Conservation (phyloP, 2,888 invertebrate species). For the Yponomeuta sedellus region DNA sequence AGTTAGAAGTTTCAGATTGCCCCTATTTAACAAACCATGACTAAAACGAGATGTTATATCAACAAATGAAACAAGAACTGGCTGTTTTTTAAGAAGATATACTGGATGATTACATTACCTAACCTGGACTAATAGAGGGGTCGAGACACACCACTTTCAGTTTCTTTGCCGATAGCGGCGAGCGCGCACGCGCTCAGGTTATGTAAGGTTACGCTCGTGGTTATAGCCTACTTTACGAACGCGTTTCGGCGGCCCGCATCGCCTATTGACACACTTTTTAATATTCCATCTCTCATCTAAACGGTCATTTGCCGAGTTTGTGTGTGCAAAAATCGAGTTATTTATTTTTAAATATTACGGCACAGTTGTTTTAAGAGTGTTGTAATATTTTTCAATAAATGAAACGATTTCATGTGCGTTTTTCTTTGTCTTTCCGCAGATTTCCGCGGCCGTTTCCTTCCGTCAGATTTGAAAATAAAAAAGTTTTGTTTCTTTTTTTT, state of each 20-base stretch:
- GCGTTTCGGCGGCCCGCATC: conserved; percentile 49
- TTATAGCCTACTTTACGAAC: conserved; percentile 19
- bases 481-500: conserved; percentile 15
- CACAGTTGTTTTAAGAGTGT: neutral
- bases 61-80: neutral
- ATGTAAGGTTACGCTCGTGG: conserved; percentile 30
- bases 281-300: conserved; percentile 26
- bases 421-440: neutral
- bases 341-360: neutral
- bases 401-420: neutral
- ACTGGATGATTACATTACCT: conserved; percentile 9
- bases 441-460: neutral
- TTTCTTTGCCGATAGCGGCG: conserved; percentile 50
- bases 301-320: neutral
- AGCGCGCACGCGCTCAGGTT: conserved; percentile 51
- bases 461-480: neutral
- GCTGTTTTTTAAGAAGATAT: neutral
- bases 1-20: neutral
- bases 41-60: neutral
- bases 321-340: neutral
- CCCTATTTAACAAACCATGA: neutral
- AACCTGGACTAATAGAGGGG: neutral
- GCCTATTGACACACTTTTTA: conserved; percentile 58
- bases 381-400: neutral
- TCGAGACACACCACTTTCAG: conserved; percentile 52